phyloP scores from a whole-genome alignment of 2,888 invertebrate genomes.

The Hirtodrosophila alboralis region DNA sequence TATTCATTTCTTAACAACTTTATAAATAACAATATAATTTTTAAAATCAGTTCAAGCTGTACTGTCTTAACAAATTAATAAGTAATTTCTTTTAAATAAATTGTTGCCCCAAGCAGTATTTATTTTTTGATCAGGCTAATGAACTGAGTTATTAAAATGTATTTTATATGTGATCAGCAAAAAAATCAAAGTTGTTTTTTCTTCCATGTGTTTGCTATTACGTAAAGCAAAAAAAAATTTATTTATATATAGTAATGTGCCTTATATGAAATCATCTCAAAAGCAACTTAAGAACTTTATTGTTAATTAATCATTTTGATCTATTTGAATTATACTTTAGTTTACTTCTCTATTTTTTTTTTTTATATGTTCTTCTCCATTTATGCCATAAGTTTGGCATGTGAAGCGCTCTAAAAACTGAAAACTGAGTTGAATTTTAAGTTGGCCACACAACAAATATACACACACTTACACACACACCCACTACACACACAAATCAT shows the following conservation, averaged over 20 bases:
- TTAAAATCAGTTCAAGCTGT: not conserved
- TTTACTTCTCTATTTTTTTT: not conserved
- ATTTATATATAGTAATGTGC: not conserved
- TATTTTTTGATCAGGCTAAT: slow-evolving; percentile 48
- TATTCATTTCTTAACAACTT: too few species aligned
- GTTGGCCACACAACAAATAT: slow-evolving; percentile 29
- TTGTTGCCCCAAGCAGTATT: slow-evolving; percentile 2
- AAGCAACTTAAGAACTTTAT: slow-evolving; percentile 19
- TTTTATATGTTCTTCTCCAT: not conserved
- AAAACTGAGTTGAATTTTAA: slow-evolving; percentile 48
- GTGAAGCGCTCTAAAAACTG: slow-evolving; percentile 38
- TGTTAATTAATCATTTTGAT: slow-evolving; percentile 46
- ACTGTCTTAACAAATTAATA: not conserved
- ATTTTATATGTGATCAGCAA: slow-evolving; percentile 42
- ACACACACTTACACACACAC: slow-evolving; percentile 4
- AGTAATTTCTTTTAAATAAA: slow-evolving; percentile 5
- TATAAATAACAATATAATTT: not conserved
- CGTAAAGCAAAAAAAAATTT: slow-evolving; percentile 11
- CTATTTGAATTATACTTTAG: slow-evolving; percentile 17
- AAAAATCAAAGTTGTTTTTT: slow-evolving; percentile 24
- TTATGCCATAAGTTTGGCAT: slow-evolving; percentile 17
- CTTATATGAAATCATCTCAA: slow-evolving; percentile 35
- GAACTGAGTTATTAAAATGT: slow-evolving; percentile 60
- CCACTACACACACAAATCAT: slow-evolving; percentile 36
- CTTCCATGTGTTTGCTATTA: not conserved